These are phyloP conservation scores for Leptosomus discolor DNA, from an alignment of 2,113 vertebrate genomes.

Conservation along the genomic window DNA sequence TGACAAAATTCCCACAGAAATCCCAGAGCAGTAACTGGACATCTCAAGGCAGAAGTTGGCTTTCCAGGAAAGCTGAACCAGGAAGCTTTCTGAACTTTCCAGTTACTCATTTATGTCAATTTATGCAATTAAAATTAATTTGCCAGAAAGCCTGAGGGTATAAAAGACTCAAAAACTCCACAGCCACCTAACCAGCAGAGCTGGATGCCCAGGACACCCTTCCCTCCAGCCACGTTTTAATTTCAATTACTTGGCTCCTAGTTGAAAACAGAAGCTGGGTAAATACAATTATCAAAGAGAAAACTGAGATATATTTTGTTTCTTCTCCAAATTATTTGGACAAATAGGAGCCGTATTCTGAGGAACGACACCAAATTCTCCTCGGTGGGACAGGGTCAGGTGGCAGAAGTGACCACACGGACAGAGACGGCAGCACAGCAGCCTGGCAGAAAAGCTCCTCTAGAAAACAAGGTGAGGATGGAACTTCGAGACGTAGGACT, in stretches of 20 bases:
- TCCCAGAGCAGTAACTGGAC: neutral
- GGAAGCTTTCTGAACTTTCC: neutral
- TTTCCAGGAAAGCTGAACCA: neutral
- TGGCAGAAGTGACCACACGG: neutral
- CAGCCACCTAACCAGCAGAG: neutral
- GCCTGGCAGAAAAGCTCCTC: neutral
- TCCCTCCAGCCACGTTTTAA: neutral
- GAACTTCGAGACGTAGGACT: rapidly evolving
- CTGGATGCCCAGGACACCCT: neutral
- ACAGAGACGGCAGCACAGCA: neutral
- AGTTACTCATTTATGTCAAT: neutral
- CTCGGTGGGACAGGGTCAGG: neutral
- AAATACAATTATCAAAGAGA: neutral
- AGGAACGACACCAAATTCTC: neutral
- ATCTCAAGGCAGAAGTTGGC: neutral
- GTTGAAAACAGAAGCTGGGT: neutral
- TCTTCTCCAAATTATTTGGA: neutral
- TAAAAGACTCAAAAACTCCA: neutral
- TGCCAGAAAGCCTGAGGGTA: neutral
- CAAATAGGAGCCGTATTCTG: neutral
- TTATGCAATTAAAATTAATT: neutral
- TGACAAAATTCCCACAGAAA: neutral
- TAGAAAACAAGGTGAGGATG: neutral
- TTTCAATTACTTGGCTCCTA: neutral
- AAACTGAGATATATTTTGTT: neutral